Evolutionary conservation across 1,140 invertebrate species (phyloP).

Genomic region (Tetraneura akinire): DNA sequence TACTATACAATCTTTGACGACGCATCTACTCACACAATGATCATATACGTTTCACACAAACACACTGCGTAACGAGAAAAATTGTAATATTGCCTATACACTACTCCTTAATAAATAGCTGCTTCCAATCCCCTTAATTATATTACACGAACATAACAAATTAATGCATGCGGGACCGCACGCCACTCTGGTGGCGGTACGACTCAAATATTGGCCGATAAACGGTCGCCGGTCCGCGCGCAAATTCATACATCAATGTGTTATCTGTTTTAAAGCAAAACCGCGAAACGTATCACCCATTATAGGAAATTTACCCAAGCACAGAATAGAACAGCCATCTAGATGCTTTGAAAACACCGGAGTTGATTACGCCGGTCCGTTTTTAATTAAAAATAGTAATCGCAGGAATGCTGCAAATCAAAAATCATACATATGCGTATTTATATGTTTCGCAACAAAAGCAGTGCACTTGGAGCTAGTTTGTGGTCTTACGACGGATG

Average conservation of each 20-base stretch:
- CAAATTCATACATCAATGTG: conserved; percentile 24
- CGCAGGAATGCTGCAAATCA: neutral
- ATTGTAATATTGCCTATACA: no score
- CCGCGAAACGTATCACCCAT: neutral
- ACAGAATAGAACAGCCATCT: neutral
- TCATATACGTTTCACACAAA: no score
- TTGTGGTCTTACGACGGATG: conserved; percentile 54
- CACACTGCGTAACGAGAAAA: no score
- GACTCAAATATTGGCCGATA: conserved; percentile 33
- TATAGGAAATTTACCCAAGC: conserved; percentile 32
- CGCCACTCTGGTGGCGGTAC: neutral
- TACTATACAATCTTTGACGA: no score
- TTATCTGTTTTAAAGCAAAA: conserved; percentile 19
- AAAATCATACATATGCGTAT: conserved; percentile 56
- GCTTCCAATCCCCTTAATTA: no score
- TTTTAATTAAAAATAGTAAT: neutral
- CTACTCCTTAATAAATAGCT: no score
- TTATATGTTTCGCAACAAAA: conserved; percentile 56
- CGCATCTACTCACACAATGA: no score
- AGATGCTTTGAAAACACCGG: conserved; percentile 5
- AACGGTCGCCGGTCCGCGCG: neutral
- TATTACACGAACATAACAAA: conserved; percentile 32
- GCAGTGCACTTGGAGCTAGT: conserved; percentile 57
- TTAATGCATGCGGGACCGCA: conserved; percentile 25
- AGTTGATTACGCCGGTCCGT: conserved; percentile 31